Conservation (phyloP, 2,888 invertebrate species). For the Spisula solida region DNA sequence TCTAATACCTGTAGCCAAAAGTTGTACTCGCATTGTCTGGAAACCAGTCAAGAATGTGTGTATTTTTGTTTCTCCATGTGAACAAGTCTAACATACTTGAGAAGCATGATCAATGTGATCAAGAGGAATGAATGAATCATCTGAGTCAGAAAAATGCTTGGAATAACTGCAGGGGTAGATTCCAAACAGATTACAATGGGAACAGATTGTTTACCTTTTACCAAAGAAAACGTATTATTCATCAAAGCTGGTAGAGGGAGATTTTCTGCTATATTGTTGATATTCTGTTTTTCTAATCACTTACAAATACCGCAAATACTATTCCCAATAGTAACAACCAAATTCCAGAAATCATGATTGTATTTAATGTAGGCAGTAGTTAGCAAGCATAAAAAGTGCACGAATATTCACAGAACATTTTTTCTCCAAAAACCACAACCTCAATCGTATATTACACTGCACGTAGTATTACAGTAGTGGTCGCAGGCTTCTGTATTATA, state of each 20-base stretch:
- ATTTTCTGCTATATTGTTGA: conserved; percentile 15
- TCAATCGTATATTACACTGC: not conserved
- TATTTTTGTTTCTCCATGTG: conserved; percentile 41
- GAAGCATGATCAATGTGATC: conserved; percentile 47
- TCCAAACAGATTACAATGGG: conserved; percentile 52
- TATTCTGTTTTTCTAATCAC: conserved; percentile 19
- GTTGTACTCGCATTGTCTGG: conserved; percentile 55
- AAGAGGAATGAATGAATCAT: conserved; percentile 60
- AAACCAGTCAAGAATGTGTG: conserved; percentile 45
- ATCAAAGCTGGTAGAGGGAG: conserved; percentile 8
- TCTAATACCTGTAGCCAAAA: conserved; percentile 35
- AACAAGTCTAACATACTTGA: conserved; percentile 42
- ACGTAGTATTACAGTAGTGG: too few species aligned
- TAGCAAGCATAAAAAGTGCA: not conserved
- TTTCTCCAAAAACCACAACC: not conserved
- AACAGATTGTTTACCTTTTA: conserved; percentile 41
- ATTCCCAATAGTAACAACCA: conserved; percentile 22
- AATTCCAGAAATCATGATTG: conserved; percentile 20
- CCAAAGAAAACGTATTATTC: conserved; percentile 20
- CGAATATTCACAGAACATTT: conserved; percentile 6
- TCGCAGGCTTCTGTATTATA: not conserved
- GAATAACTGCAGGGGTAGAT: conserved; percentile 48
- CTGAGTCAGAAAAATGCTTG: conserved; percentile 50
- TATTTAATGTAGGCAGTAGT: not conserved
- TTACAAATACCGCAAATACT: conserved; percentile 10